Base-by-base conservation (phyloP, 2,113 vertebrate genomes). In the Peucedramus taeniatus region DNA sequence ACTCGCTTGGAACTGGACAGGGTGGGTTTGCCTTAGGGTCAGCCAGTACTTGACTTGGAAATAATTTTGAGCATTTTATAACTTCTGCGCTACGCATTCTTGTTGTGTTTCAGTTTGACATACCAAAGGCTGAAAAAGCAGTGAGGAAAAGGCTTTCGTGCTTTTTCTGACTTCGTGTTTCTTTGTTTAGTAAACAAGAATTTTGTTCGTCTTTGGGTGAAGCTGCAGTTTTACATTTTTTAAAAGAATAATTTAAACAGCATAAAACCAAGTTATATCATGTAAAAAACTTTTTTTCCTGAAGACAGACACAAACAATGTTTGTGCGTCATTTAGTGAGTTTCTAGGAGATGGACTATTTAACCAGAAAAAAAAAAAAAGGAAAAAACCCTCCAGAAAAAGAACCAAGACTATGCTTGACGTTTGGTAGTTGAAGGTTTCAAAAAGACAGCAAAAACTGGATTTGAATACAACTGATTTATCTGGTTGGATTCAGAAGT, bases 391-490 rank as follows among this genome's bases (percentile, higher is more conserved):
- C 11, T 79, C 33, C 11, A 88, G 70, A 74, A 92, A 61, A 84
- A 50, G n/a, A 10, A 1, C 3, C 44, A 66, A 86, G 68, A 93
- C 74, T 75, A 83, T 70, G 11, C 33, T 92, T 78, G 64, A 59
- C 0, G 8, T 90, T 93, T 60, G 30, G 47, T 87, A 71, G 56
- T 78, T 44, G 33, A 33, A 86, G n/a, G 40, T 89, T 92, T 93
- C 60, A 86, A 71, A 93, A 83, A 78, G 63, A 49, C 64, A 65
- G n/a, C 47, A 0, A 3, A 30, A 68, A 83, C 47, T 50, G 51
- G 21, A 75, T 96, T 97, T 87, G 94, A 89, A 90, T 90, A 83
- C 81, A 88, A 87, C 33, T 33, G 76, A 92, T 65, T 84, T 37
- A 79, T 90, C 68, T 77, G 35, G 47, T 84, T 93, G 89, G 28